A percentile compares a stretch with the other conserved stretches of the same genome.
Conservation (phyloP, 2,888 invertebrate species). For the Alviniconcha strummeri region DNA sequence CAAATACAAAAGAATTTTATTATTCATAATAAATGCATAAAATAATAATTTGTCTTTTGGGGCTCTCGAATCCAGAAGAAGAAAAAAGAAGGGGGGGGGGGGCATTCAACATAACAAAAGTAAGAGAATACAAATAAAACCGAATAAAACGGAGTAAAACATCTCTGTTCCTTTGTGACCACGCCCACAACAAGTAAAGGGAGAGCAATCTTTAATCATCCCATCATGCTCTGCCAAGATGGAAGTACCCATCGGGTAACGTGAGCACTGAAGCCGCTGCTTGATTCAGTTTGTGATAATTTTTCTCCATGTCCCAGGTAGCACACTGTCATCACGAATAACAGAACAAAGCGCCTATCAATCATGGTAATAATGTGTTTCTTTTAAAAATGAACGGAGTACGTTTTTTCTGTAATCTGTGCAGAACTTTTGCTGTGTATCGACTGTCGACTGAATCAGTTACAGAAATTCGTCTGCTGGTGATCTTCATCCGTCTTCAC, state of each 20-base stretch:
- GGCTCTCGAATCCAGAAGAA: too few relatives aligned
- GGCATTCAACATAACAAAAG: not conserved
- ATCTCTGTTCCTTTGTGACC: not conserved
- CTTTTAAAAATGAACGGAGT: not conserved
- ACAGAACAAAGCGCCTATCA: not conserved
- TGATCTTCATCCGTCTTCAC: not conserved
- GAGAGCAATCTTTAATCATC: not conserved
- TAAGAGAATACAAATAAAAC: not conserved
- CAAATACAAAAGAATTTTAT: too few relatives aligned
- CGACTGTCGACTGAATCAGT: not conserved
- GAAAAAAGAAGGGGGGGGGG: too few relatives aligned
- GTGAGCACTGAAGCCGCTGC: not conserved
- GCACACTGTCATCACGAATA: not conserved
- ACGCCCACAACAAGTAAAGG: not conserved
- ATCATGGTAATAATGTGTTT: constrained; percentile 7
- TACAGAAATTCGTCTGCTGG: not conserved
- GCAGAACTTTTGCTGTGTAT: not conserved
- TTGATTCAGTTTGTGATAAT: not conserved
- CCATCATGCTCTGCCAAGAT: constrained; percentile 22
- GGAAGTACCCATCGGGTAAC: constrained; percentile 13
- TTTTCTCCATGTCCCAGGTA: too few relatives aligned
- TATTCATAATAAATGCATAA: too few relatives aligned
- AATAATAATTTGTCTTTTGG: too few relatives aligned
- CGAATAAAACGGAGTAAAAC: too few relatives aligned
- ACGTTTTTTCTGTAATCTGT: not conserved